Percentiles rank a stretch among this genome's conserved stretches.
Evolutionary conservation across 2,797 vertebrate species (phyloP).

Genomic region (Sebastes paucispinis): DNA sequence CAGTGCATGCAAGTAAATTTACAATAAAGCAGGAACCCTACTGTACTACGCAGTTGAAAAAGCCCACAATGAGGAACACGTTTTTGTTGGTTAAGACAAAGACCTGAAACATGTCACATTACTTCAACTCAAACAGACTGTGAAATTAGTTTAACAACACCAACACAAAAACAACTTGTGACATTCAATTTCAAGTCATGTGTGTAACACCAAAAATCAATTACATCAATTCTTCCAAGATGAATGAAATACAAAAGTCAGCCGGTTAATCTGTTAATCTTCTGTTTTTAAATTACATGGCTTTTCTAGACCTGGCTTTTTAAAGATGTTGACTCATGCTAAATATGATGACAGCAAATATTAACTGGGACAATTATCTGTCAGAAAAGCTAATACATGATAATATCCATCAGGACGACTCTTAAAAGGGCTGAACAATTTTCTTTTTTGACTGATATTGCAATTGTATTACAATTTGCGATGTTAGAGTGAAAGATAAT

Average conservation of each 20-base stretch:
- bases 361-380: neutral
- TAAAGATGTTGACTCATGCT: neutral
- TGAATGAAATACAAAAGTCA: neutral
- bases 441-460: no score
- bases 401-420: fast-evolving
- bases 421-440: no score
- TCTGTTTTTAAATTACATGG: neutral
- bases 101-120: neutral
- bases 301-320: neutral
- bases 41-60: neutral
- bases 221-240: neutral
- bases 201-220: neutral
- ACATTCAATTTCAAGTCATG: neutral
- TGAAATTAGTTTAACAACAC: neutral
- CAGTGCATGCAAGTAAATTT: neutral
- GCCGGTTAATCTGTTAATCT: neutral
- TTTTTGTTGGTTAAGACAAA: neutral
- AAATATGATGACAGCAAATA: neutral
- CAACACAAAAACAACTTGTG: neutral
- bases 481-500: fast-evolving
- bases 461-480: no score
- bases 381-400: neutral
- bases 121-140: neutral
- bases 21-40: neutral
- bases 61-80: neutral